phyloP scores from a whole-genome alignment of 1,140 invertebrate species.

The Trachelipus rathkii region DNA sequence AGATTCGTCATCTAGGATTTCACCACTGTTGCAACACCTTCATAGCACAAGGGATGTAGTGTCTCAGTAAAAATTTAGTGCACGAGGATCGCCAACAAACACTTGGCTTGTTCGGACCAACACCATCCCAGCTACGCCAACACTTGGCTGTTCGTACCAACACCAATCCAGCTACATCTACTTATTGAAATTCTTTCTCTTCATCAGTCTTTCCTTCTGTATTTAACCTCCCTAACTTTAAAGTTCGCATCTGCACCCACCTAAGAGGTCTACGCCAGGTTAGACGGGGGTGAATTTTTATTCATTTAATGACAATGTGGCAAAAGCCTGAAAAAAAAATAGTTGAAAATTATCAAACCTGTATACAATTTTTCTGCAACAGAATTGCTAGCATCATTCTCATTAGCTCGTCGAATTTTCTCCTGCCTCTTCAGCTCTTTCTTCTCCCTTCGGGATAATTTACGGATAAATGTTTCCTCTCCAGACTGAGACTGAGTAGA shows the following conservation, averaged over 20 bases:
- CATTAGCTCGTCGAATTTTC: constrained; percentile 75
- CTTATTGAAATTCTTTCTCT: too few species aligned
- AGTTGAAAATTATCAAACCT: constrained; percentile 54
- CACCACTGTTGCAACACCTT: too few species aligned
- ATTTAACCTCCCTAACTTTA: background rate
- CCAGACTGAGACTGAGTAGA: constrained; percentile 12
- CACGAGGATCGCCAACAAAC: too few species aligned
- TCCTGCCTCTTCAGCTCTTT: constrained; percentile 97
- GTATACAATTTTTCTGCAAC: constrained; percentile 90
- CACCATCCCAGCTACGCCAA: too few species aligned
- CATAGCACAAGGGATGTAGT: too few species aligned
- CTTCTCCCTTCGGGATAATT: constrained; percentile 97
- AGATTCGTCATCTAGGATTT: too few species aligned
- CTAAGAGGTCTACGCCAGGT: background rate
- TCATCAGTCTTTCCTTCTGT: too few species aligned
- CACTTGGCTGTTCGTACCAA: too few species aligned
- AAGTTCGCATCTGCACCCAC: background rate
- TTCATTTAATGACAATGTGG: background rate
- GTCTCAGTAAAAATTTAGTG: too few species aligned
- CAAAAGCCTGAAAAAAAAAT: background rate
- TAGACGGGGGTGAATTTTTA: background rate
- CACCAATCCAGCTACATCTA: too few species aligned
- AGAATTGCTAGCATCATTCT: constrained; percentile 54
- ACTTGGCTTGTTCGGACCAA: too few species aligned
- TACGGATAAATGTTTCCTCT: constrained; percentile 63